Percentiles rank a stretch among this genome's conserved stretches.
phyloP scores from a whole-genome alignment of 30 jellyfish, hydroid and myxozoan genomes.

The Morbakka virulenta region DNA sequence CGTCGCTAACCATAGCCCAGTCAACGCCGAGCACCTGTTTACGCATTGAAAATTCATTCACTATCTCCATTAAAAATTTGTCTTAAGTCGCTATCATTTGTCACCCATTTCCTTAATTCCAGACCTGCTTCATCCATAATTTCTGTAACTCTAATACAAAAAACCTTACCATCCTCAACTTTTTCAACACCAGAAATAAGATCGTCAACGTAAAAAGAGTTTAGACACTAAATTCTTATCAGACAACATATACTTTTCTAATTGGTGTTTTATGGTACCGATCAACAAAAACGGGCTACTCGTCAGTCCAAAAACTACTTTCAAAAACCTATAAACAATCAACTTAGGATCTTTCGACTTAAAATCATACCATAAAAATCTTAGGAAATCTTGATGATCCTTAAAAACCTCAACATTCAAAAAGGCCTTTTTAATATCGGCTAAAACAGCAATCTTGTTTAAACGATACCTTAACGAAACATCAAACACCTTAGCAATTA shows the following conservation, averaged over 20 bases:
- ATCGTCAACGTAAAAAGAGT: slow-evolving; percentile 27
- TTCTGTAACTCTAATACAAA: background rate
- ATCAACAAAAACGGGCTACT: slow-evolving; percentile 19
- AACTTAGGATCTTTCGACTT: no score
- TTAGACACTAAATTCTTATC: background rate
- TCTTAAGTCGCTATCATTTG: background rate
- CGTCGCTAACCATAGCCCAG: background rate
- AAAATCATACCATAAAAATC: no score
- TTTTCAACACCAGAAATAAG: slow-evolving; percentile 6
- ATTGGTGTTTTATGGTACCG: slow-evolving; percentile 1
- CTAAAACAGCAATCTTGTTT: no score
- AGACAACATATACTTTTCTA: background rate
- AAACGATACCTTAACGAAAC: no score
- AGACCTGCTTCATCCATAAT: background rate
- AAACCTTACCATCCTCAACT: background rate
- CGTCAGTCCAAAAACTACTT: background rate
- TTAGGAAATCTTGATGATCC: no score
- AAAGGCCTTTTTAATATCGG: no score
- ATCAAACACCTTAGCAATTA: no score
- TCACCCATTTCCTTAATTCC: slow-evolving; percentile 1
- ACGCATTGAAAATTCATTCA: background rate
- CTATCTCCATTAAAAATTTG: background rate
- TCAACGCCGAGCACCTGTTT: background rate
- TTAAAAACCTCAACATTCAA: no score
- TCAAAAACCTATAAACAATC: slow-evolving; percentile 6